Evolutionary conservation across 2,888 invertebrate genomes (phyloP), one percentile per base, ranked within the genome.

Genomic region (Lordiphosa fenestrarum): DNA sequence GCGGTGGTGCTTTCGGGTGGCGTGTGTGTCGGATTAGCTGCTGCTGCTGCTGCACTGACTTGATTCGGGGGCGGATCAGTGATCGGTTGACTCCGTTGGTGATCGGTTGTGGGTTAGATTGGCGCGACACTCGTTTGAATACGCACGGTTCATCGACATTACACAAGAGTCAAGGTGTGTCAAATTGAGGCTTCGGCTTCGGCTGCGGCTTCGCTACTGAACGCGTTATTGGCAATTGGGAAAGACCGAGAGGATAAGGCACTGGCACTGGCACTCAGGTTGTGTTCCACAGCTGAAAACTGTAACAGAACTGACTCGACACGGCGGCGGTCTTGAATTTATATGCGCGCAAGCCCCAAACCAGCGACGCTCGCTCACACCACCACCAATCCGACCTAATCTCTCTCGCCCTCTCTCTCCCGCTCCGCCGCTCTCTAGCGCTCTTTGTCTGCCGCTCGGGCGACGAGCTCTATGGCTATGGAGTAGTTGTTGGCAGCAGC

Each of bases 231-330:
- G 55, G 53, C 53, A 47, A 65, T 37, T 51, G 51, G 41, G 36
- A 46, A 36, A 47, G 25, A 21, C 37, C 21, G 52, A 56, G 50
- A 10, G 41, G 42, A 38, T 42, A 21, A 25, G 38, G 38, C 49
- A 48, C 38, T 54, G 58, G 46, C 36, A 52, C 39, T 35, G 53
- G 46, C 62, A 61, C 72, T 69, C 53, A 76, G 76, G 78, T 84
- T 75, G 77, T 87, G 86, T 85, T 86, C 72, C 81, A 87, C 87
- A 87, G 87, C 74, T 77, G 76, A 84, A 84, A 82, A 88, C 87
- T 88, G 88, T 84, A 75, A 84, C 81, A 84, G 83, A 86, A 88
- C 86, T 88, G 80, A 81, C 66, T 74, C 56, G 66, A 64, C 67
- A 62, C 59, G 58, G 37, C 25, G 38, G 66, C 36, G 59, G 70